These are phyloP conservation scores for Stenurella melanura DNA, from an alignment of 2,888 invertebrate genomes.

Conservation along the genomic window DNA sequence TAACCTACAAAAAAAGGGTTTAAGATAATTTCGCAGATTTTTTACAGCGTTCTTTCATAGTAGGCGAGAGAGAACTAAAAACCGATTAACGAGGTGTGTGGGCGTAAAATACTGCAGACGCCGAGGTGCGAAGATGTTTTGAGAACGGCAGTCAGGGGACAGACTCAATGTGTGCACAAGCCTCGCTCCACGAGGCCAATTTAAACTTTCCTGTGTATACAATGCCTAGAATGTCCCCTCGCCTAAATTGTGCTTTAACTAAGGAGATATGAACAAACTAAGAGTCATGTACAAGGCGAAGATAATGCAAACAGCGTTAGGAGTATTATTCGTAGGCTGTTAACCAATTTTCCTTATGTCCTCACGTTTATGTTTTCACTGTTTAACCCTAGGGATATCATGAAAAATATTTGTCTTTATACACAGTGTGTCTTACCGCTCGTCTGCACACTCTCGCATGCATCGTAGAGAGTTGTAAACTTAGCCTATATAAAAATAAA, in stretches of 20 bases:
- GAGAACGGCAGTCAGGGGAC: constrained; percentile 21
- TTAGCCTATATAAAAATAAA: no score
- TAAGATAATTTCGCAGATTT: not conserved
- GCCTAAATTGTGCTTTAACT: constrained; percentile 30
- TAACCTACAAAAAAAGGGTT: constrained; percentile 12
- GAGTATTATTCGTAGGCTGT: constrained; percentile 27
- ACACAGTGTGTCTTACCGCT: no score
- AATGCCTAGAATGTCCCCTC: constrained; percentile 11
- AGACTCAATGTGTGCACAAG: constrained; percentile 28
- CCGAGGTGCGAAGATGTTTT: constrained; percentile 35
- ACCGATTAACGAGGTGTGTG: constrained; percentile 22
- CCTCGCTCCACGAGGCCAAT: constrained; percentile 22
- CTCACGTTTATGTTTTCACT: constrained; percentile 18
- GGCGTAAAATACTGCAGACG: not conserved
- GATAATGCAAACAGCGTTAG: constrained; percentile 31
- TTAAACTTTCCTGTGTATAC: constrained; percentile 36
- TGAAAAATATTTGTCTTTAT: not conserved
- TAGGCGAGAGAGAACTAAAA: constrained; percentile 25
- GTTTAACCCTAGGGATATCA: not conserved
- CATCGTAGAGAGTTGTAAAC: no score
- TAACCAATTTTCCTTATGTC: constrained; percentile 33
- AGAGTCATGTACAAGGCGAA: constrained; percentile 9
- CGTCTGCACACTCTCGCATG: no score
- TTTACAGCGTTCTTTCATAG: not conserved
- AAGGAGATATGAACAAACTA: constrained; percentile 33